These are phyloP conservation scores for Lithodes maja DNA, from an alignment of 2,888 invertebrate species.

Conservation along the genomic window DNA sequence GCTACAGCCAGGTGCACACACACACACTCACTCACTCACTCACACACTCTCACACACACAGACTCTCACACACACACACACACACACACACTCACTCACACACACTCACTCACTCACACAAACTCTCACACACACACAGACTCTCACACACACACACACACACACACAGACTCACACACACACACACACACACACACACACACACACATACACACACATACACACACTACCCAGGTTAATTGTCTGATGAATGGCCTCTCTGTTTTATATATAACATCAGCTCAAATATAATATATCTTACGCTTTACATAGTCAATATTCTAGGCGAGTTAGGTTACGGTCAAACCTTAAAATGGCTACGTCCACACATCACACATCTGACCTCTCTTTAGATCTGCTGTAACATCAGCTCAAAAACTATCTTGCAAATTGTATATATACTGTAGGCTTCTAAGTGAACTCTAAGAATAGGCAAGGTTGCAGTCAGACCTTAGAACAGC, in stretches of 20 bases:
- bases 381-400: no score
- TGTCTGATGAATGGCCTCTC: background rate
- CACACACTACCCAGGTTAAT: background rate
- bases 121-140: slow-evolving; percentile 18
- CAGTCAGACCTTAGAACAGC: no score
- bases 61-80: slow-evolving; percentile 37
- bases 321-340: no score
- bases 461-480: no score
- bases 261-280: background rate
- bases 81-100: slow-evolving; percentile 26
- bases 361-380: no score
- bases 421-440: no score
- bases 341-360: no score
- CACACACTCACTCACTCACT: slow-evolving; percentile 25
- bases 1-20: background rate
- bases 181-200: slow-evolving; percentile 35
- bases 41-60: slow-evolving; percentile 29
- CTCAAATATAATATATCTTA: no score
- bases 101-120: background rate
- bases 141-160: slow-evolving; percentile 43
- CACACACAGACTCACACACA: slow-evolving; percentile 49
- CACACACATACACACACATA: no score
- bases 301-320: no score
- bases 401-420: no score
- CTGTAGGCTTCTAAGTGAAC: no score